Evolutionary conservation across 2,888 invertebrate genomes (phyloP), one percentile per base, ranked within the genome.

Genomic region (Endotricha flammealis): DNA sequence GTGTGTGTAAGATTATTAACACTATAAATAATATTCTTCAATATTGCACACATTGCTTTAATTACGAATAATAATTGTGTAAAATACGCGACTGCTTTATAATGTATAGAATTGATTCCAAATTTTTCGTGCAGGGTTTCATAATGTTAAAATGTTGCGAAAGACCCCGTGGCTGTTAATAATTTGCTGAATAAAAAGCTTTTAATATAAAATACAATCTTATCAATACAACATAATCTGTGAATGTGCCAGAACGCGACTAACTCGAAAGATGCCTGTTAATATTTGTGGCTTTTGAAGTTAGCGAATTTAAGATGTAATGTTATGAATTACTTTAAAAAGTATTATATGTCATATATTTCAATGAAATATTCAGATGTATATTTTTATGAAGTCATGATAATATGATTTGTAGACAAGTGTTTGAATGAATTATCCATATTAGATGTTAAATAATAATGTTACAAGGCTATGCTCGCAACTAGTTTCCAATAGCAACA

Each of bases 51-150:
- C 25, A 24, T 33, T 16, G 32, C 25, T 29, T 38, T 29, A 32
- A 12, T 37, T 23, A 36, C 37, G 20, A 6, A 20, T 20, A 20
- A 20, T 16, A 8, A 20, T 20, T 20, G n/a, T 6, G 13, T 35
- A 35, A 22, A 11, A 31, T 30, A 40, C 42, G 41, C 42, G 35
- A 8, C 27, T 41, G 57, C 54, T 59, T 59, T 56, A 52, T 66
- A 38, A 52, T 44, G 51, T 47, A 50, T 74, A 68, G 61, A 62
- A 68, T 74, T 72, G 68, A 62, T 66, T 74, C 65, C 69, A 78
- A 77, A 77, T 74, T 79, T 76, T 80, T 75, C 80, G 81, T 82
- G 81, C 81, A 80, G 81, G 82, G 81, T 81, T 56, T 64, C 53
- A 56, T 46, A 54, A 48, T 59, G 56, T 46, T 17, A 48, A 55